These are phyloP conservation scores for Galeopterus variegatus DNA, from an alignment of 2,113 vertebrate genomes.

Conservation along the genomic window DNA sequence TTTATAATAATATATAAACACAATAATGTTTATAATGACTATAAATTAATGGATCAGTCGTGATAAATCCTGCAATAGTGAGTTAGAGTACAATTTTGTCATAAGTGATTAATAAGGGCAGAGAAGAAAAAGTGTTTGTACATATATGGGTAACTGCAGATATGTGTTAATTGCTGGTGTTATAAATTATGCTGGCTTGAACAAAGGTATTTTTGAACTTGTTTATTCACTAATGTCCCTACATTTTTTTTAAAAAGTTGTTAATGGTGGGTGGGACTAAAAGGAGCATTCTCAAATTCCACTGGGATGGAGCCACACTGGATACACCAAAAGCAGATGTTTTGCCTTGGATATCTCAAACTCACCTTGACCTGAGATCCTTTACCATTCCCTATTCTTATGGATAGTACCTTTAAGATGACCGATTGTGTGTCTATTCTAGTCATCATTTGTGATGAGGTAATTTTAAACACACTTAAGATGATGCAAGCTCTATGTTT, in stretches of 20 bases:
- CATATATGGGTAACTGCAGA: neutral
- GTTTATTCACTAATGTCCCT: neutral
- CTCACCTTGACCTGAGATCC: neutral
- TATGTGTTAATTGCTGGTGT: neutral
- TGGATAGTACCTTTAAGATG: neutral
- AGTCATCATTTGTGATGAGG: neutral
- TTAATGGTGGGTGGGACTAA: neutral
- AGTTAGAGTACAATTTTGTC: neutral
- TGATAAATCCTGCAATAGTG: neutral
- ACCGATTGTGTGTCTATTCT: neutral
- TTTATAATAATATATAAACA: conserved; percentile 6
- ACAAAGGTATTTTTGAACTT: neutral
- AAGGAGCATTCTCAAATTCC: neutral
- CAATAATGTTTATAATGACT: neutral
- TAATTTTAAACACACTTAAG: neutral
- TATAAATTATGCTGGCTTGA: neutral
- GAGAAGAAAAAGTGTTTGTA: neutral
- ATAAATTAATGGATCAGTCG: neutral
- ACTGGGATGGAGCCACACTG: neutral
- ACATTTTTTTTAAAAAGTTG: neutral
- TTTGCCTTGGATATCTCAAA: neutral
- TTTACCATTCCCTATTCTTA: neutral
- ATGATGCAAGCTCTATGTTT: neutral
- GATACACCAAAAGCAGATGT: neutral
- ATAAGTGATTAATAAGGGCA: neutral